phyloP scores from a whole-genome alignment of 2,888 invertebrate species.

The Nysson spinosus region DNA sequence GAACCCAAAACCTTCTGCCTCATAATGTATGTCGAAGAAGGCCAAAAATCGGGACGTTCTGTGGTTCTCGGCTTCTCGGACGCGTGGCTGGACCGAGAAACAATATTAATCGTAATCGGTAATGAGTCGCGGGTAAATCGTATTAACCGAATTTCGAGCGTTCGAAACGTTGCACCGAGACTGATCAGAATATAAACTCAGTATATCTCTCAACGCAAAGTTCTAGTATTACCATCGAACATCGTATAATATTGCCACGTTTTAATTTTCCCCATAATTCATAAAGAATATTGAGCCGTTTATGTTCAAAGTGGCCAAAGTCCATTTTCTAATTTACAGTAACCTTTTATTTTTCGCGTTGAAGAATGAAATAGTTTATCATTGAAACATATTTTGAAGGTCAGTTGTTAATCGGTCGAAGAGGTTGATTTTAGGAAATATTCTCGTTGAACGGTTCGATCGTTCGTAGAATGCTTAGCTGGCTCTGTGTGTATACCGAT shows the following conservation, averaged over 20 bases:
- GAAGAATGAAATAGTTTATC: too few relatives aligned
- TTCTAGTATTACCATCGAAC: not conserved
- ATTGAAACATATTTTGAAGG: too few relatives aligned
- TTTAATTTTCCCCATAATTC: too few relatives aligned
- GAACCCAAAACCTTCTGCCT: too few relatives aligned
- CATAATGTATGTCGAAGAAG: too few relatives aligned
- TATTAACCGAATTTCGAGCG: constrained; percentile 69
- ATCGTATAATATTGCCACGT: too few relatives aligned
- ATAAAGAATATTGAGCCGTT: too few relatives aligned
- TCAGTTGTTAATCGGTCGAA: not conserved
- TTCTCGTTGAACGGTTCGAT: constrained; percentile 64
- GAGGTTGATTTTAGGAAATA: constrained; percentile 5
- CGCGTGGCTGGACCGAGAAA: constrained; percentile 78
- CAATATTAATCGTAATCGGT: constrained; percentile 72
- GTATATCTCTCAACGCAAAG: not conserved
- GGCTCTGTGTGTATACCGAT: constrained; percentile 74
- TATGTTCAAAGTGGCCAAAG: too few relatives aligned
- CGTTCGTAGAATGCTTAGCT: constrained; percentile 74
- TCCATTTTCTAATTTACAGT: too few relatives aligned
- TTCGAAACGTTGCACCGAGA: constrained; percentile 63
- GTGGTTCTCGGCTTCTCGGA: constrained; percentile 64
- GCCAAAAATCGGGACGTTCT: constrained; percentile 35
- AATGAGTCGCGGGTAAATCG: constrained; percentile 66
- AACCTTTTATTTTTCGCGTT: too few relatives aligned
- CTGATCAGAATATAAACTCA: not conserved